phyloP scores from a whole-genome alignment of 2,888 invertebrate species.

The Laspeyria flexula region DNA sequence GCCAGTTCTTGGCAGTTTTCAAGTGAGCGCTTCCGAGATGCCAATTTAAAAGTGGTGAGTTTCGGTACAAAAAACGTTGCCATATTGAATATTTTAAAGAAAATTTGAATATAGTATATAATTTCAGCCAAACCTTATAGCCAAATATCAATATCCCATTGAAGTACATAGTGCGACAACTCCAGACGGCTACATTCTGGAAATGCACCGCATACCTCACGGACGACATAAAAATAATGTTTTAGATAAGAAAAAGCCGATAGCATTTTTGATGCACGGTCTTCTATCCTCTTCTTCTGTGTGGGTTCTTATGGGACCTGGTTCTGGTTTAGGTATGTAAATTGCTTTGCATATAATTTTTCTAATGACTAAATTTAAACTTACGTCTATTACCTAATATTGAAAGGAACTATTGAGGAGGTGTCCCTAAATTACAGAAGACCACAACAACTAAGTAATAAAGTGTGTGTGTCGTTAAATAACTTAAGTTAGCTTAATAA shows the following conservation, averaged over 20 bases:
- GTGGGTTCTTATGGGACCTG: conserved; percentile 90
- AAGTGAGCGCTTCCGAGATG: conserved; percentile 68
- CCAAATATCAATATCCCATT: conserved; percentile 48
- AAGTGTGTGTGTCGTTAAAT: no score
- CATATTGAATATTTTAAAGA: no score
- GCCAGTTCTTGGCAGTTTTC: conserved; percentile 53
- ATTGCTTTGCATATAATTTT: not conserved
- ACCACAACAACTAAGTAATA: no score
- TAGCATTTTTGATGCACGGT: conserved; percentile 89
- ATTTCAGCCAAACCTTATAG: conserved; percentile 18
- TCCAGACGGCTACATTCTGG: conserved; percentile 92
- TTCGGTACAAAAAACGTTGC: no score
- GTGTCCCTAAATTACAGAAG: no score
- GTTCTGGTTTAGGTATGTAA: conserved; percentile 88
- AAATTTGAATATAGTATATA: not conserved
- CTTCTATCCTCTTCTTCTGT: conserved; percentile 90
- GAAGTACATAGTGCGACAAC: conserved; percentile 89
- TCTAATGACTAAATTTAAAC: no score
- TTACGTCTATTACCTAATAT: no score
- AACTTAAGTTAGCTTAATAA: no score
- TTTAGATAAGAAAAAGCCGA: conserved; percentile 79
- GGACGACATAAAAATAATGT: conserved; percentile 73
- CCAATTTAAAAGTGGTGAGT: conserved; percentile 41
- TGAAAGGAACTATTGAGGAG: no score
- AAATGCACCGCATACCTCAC: conserved; percentile 90